Evolutionary conservation across 2,797 vertebrate species (phyloP).

Genomic region (Muscicapa striata): DNA sequence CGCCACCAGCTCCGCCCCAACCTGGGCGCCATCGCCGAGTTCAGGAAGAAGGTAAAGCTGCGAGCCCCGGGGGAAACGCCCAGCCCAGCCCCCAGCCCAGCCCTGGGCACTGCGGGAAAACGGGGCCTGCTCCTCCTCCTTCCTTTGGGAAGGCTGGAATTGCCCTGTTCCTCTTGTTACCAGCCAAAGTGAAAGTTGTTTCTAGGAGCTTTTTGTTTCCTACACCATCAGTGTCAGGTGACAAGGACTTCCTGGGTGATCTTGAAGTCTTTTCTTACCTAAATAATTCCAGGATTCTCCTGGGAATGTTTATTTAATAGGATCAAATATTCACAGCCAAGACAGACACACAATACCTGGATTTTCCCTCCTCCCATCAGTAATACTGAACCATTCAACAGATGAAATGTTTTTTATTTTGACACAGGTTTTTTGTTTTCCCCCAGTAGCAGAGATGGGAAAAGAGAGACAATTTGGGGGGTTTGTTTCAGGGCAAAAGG

Average conservation of each 20-base stretch:
- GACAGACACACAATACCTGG: not conserved
- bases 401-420: not conserved
- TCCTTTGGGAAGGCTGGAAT: not conserved
- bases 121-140: fast-evolving
- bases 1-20: slow-evolving; percentile 91
- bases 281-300: not conserved
- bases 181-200: not conserved
- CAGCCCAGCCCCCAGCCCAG: not conserved
- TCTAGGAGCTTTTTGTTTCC: not conserved
- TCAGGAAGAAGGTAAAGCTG: slow-evolving; percentile 8
- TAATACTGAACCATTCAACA: not conserved
- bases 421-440: not conserved
- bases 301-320: not conserved
- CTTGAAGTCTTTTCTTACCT: not conserved
- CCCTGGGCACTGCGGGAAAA: not conserved
- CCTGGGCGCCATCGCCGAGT: slow-evolving; percentile 89
- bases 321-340: not conserved
- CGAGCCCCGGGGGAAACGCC: not conserved
- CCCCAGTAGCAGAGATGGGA: not conserved
- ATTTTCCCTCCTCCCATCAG: not conserved
- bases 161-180: fast-evolving
- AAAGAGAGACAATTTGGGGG: not conserved
- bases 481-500: not conserved
- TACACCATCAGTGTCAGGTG: fast-evolving
- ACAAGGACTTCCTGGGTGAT: not conserved